Percentiles rank a stretch among this genome's conserved stretches.
Evolutionary conservation across 2,797 vertebrate species (phyloP).

Genomic region (Cheirogaleus major): DNA sequence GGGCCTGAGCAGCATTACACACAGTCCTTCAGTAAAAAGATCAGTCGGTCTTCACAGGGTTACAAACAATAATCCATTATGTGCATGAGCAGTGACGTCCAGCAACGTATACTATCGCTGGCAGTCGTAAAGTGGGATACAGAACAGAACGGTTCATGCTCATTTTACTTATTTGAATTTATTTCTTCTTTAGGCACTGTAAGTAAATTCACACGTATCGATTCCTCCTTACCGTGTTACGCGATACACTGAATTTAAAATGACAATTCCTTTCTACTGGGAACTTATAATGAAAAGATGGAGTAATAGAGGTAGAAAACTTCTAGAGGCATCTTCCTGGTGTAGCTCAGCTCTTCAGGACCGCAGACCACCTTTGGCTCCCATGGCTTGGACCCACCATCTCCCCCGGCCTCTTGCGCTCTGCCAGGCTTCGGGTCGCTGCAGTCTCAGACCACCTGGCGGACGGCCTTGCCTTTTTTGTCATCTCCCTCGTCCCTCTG

Average conservation of each 20-base stretch:
- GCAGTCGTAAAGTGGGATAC: not conserved
- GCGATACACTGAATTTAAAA: not conserved
- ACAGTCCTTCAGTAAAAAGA: not conserved
- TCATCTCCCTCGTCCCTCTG: not conserved
- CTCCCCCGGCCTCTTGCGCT: too few relatives aligned
- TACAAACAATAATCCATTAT: not conserved
- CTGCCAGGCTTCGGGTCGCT: not conserved
- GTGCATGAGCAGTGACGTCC: not conserved
- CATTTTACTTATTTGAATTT: not conserved
- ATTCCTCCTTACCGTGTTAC: not conserved
- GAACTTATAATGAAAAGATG: not conserved
- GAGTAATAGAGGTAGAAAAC: not conserved
- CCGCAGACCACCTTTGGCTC: rapidly evolving
- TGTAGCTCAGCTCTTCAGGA: not conserved
- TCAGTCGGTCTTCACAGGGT: not conserved
- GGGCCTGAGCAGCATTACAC: too few relatives aligned
- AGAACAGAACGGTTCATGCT: not conserved
- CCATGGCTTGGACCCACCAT: not conserved
- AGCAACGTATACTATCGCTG: not conserved
- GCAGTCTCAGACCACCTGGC: not conserved
- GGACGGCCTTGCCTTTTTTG: not conserved
- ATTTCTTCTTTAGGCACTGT: not conserved
- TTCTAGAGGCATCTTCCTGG: rapidly evolving
- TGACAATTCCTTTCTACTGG: not conserved
- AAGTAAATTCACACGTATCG: not conserved